Evolutionary conservation across 1,140 invertebrate species (phyloP), one percentile per base, ranked within the genome.

Genomic region (Caenorhabditis brenneri): DNA sequence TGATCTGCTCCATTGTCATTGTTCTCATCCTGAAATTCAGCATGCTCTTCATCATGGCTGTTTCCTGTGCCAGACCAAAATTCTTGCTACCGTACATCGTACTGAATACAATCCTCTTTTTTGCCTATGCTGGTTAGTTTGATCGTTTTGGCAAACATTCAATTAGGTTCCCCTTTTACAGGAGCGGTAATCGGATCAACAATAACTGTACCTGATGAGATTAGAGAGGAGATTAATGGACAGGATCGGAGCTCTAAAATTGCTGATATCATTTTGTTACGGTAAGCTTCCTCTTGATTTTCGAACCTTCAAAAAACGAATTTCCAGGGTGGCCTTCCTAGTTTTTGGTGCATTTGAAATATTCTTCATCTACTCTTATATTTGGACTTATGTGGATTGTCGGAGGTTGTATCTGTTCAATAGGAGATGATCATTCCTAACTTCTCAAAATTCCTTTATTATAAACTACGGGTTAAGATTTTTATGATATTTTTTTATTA

Each of bases 171-270:
- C 5, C 39, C 5, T 16, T 42, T 46, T 74, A 24, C n/a, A 74
- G 65, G 65, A 74, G 65, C 65, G 36, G 22, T 74, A 74, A 74
- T 74, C 65, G 65, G 65, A 74, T 74, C 65, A 6, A 74, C 65
- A n/a, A 74, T 74, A 31, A 74, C 65, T 6, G 65, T 74, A 19
- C 65, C 65, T 42, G 65, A 74, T 74, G 65, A 74, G 24, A 74
- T 74, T 42, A n/a, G 65, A 42, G 65, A 74, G 42, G 65, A 74
- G 65, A 29, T 74, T 24, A 74, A 74, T 42, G 65, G 65, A 74
- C 6, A 74, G 36, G 65, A 74, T 42, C 33, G 65, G 6, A 74
- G 65, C n/a, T 74, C 42, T 19, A 74, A 74, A 74, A 74, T 74
- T 42, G 65, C 36, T 2, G 65, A 74, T 74, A 74, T 74, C 15